Base-by-base conservation (phyloP, 2,113 vertebrate genomes). In the Castor canadensis region DNA sequence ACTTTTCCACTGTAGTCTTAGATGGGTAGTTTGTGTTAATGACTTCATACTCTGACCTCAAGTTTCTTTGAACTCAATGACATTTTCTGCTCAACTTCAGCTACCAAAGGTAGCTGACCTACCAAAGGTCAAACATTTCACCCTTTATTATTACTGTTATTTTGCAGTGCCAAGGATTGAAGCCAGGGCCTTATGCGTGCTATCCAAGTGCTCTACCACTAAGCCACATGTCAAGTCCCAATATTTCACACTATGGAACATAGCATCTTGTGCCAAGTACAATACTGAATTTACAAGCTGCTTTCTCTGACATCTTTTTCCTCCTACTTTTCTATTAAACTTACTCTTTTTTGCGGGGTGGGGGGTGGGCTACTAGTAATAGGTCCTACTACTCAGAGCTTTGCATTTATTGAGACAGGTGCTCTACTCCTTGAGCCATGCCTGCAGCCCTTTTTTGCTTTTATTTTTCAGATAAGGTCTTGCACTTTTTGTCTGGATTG, bases 21-120 rank as follows among this genome's bases (percentile, higher is more conserved):
- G 22, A 60, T 94, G 47, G 56, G 38, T 69, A 79, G n/a, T 24
- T 95, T 66, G 76, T 43, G 54, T 86, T 94, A 83, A 62, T 71
- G 30, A 43, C 9, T 90, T 54, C 62, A 84, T 87, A 79, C 4
- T 19, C 30, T 79, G 16, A 56, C 32, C n/a, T 82, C 38, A 56
- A 49, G 35, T 75, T 93, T 76, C 49, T 69, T 77, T 90, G 60
- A 85, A 69, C 52, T 92, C 45, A 75, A 9, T 62, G 28, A 89
- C 66, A 64, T 54, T 92, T 85, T 71, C 35, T 47, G 71, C 7
- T 69, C 24, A 90, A 60, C 15, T 82, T 89, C 30, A 77, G 49
- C 35, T 82, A 90, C 54, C 38, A 58, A 69, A 92, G 22, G 28
- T 71, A 85, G 24, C 28, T n/a, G n/a, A n/a, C n/a, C n/a, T n/a